These are phyloP conservation scores for Pipra filicauda DNA, from an alignment of 2,113 vertebrate genomes.

Conservation along the genomic window DNA sequence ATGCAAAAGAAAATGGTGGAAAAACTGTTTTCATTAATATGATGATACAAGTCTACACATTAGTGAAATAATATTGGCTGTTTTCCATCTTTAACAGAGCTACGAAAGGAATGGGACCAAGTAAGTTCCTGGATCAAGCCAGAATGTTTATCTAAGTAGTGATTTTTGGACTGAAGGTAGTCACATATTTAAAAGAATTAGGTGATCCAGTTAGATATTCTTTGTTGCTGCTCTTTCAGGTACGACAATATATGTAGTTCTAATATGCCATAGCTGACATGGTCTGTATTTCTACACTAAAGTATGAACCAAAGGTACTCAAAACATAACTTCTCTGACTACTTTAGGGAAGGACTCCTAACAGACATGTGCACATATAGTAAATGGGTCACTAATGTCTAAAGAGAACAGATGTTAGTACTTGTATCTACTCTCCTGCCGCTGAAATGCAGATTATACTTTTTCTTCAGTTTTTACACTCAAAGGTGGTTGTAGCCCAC, in stretches of 20 bases:
- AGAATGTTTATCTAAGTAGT: not conserved
- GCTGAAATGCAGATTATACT: not conserved
- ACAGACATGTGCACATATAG: accelerated
- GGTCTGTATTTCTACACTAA: not conserved
- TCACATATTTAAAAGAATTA: not conserved
- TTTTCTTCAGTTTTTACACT: not conserved
- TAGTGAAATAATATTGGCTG: not conserved
- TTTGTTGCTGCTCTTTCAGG: not conserved
- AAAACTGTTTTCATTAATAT: not conserved
- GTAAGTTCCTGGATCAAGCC: not conserved
- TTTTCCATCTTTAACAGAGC: not conserved
- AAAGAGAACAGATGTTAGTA: not conserved
- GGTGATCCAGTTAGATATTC: not conserved
- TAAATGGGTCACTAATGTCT: not conserved
- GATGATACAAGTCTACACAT: not conserved
- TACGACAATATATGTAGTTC: not conserved
- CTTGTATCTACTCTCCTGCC: not conserved
- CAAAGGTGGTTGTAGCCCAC: not conserved
- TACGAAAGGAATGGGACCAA: not conserved
- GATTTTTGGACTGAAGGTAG: not conserved
- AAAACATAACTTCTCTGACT: not conserved
- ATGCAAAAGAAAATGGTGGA: not conserved
- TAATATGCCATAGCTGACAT: not conserved
- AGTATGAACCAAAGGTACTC: not conserved
- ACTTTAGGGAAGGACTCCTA: not conserved